Conservation (phyloP, 1,140 invertebrate genomes). For the Scaptomyza graminum region DNA sequence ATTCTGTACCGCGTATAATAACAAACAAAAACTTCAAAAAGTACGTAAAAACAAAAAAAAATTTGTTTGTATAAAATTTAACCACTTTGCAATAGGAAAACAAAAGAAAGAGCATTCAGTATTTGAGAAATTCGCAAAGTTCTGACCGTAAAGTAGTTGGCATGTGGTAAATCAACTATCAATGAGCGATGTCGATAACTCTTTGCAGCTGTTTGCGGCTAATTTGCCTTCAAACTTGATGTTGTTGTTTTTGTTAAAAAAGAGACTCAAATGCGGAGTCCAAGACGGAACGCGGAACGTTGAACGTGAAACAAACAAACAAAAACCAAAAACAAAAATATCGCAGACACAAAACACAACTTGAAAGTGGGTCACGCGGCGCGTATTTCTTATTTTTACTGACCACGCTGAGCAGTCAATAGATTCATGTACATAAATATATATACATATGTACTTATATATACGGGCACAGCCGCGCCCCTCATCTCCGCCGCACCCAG, state of each 20-base stretch:
- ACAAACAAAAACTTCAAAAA: no score
- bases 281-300: conserved; percentile 5
- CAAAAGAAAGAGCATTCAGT: conserved; percentile 29
- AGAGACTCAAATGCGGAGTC: conserved; percentile 48
- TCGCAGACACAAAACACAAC: conserved; percentile 60
- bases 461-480: conserved; percentile 12
- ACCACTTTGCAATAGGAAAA: no score
- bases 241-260: conserved; percentile 53
- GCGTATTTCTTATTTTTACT: conserved; percentile 72
- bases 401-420: conserved; percentile 60
- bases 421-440: conserved; percentile 9
- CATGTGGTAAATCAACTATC: conserved; percentile 80
- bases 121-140: conserved; percentile 23
- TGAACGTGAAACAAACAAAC: conserved; percentile 27
- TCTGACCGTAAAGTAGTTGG: conserved; percentile 56
- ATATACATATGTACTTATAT: background rate
- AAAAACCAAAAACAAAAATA: conserved; percentile 26
- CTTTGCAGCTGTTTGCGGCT: conserved; percentile 62
- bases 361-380: conserved; percentile 72
- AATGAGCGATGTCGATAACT: conserved; percentile 55
- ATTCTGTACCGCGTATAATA: no score
- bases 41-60: no score
- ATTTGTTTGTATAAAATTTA: no score
- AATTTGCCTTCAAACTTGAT: conserved; percentile 72
- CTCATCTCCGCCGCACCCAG: conserved; percentile 20